A percentile compares a stretch with the other conserved stretches of the same genome.
Conservation (phyloP, 2,113 vertebrate species). For the Ophthalmotilapia sp. region DNA sequence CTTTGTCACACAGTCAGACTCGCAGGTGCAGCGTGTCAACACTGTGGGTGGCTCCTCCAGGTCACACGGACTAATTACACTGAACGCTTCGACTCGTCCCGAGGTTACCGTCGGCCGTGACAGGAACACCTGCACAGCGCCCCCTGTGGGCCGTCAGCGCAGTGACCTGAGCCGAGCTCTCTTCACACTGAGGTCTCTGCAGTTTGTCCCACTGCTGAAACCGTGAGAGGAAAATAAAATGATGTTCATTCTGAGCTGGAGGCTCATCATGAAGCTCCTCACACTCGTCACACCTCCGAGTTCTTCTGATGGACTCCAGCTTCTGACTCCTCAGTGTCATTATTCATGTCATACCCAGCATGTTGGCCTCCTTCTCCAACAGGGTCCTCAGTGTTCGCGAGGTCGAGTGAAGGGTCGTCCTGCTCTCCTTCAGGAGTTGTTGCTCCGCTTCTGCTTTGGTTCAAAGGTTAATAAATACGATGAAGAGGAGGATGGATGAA, state of each 20-base stretch:
- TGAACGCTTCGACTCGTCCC: neutral
- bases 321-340: neutral
- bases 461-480: neutral
- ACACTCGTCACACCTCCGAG: neutral
- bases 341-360: neutral
- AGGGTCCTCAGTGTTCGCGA: neutral
- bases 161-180: neutral
- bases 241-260: neutral
- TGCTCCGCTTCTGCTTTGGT: neutral
- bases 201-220: neutral
- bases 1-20: neutral
- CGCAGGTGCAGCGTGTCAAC: neutral
- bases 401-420: neutral
- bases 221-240: neutral
- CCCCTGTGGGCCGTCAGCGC: neutral
- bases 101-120: neutral
- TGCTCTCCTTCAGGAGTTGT: neutral
- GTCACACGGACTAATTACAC: neutral
- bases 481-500: neutral
- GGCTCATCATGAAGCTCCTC: neutral
- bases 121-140: neutral
- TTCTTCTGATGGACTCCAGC: neutral
- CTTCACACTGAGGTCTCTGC: neutral
- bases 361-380: neutral
- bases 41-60: neutral